A percentile compares a stretch with the other conserved stretches of the same genome.
Evolutionary conservation across 1,140 invertebrate genomes (phyloP).

Genomic region (Berghia stephanieae): DNA sequence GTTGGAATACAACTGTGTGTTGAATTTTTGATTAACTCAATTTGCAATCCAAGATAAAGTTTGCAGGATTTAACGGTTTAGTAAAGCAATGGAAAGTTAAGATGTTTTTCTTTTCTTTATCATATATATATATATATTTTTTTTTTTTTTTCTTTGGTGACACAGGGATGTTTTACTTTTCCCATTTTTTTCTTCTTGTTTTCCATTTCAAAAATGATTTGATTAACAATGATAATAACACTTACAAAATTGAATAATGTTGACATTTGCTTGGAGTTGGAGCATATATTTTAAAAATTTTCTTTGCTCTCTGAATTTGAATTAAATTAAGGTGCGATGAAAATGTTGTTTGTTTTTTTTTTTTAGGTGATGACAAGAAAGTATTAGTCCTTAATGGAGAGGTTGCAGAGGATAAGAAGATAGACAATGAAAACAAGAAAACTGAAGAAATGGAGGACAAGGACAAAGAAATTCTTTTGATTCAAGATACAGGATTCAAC

Average conservation of each 20-base stretch:
- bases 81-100: no score
- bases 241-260: not conserved
- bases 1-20: no score
- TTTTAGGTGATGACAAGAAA: not conserved
- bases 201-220: no score
- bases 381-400: not conserved
- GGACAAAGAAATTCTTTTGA: slow-evolving; percentile 77
- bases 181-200: no score
- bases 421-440: slow-evolving; percentile 1
- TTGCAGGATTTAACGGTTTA: no score
- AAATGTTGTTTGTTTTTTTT: not conserved
- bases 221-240: not conserved
- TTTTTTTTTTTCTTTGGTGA: no score
- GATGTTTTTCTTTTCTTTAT: no score
- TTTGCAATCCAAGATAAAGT: no score
- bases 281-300: not conserved
- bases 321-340: not conserved
- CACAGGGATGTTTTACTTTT: no score
- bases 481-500: slow-evolving; percentile 92
- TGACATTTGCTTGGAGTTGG: not conserved
- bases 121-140: no score
- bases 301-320: not conserved
- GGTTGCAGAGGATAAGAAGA: not conserved
- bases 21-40: no score
- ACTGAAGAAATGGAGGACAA: slow-evolving; percentile 40